phyloP scores from a whole-genome alignment of 2,797 vertebrate genomes.

The Periparus ater region DNA sequence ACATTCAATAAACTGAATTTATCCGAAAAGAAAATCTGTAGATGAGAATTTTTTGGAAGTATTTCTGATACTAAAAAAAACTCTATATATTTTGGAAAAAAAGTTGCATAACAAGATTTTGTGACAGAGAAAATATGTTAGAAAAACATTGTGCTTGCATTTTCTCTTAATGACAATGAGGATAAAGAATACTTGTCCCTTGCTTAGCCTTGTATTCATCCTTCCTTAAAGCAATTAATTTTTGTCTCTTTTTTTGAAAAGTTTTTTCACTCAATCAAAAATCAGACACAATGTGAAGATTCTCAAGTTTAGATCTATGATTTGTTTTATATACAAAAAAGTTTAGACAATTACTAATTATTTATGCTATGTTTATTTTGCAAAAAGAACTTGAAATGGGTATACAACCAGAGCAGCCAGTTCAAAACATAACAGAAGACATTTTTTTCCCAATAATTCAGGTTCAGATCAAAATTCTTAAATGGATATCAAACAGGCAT shows the following conservation, averaged over 20 bases:
- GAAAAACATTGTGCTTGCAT: background rate
- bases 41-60: background rate
- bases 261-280: background rate
- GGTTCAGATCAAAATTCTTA: background rate
- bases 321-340: background rate
- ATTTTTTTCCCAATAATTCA: background rate
- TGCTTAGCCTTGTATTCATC: background rate
- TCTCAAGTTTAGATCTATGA: background rate
- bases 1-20: background rate
- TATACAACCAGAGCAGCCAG: background rate
- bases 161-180: background rate
- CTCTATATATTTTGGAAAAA: background rate
- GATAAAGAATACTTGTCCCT: background rate
- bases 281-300: background rate
- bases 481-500: background rate
- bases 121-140: background rate
- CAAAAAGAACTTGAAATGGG: background rate
- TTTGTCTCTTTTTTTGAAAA: background rate
- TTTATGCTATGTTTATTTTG: background rate
- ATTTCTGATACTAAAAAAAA: background rate
- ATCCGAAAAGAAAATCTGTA: background rate
- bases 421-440: background rate
- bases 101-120: fast-evolving
- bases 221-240: background rate
- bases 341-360: background rate